Evolutionary conservation across 2,888 invertebrate genomes (phyloP).

Genomic region (Frankliniella intonsa): DNA sequence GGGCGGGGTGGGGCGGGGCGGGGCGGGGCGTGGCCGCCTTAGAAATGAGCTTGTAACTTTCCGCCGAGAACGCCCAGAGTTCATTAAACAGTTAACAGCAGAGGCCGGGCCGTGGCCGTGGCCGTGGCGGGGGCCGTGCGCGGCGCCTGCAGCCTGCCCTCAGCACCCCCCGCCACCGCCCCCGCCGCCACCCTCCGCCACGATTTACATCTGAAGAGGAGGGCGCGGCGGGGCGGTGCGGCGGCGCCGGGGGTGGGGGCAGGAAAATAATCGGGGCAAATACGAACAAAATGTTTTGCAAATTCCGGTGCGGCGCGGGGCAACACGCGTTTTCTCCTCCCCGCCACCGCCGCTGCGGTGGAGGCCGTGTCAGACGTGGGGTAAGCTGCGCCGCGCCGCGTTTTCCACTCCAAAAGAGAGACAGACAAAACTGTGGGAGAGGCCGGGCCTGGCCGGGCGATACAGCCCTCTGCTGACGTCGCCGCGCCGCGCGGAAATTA

Average conservation of each 20-base stretch:
- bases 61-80: conserved; percentile 20
- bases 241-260: background rate
- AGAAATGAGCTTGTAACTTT: conserved; percentile 27
- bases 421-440: too few species aligned
- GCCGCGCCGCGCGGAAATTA: too few species aligned
- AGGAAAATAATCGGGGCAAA: conserved; percentile 22
- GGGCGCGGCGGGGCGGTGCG: background rate
- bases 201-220: conserved; percentile 14
- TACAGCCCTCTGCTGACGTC: too few species aligned
- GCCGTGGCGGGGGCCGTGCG: too few species aligned
- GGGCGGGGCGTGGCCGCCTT: background rate
- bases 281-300: conserved; percentile 3
- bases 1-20: background rate
- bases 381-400: too few species aligned
- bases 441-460: too few species aligned
- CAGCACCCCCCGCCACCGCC: background rate
- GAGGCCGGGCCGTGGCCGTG: background rate
- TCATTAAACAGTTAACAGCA: conserved; percentile 23
- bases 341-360: background rate
- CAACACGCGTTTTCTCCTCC: background rate
- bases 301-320: background rate
- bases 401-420: too few species aligned
- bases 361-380: too few species aligned
- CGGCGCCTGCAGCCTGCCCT: background rate
- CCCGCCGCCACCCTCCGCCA: background rate